Conservation (phyloP, 2,797 vertebrate genomes). For the Erethizon dorsatum region DNA sequence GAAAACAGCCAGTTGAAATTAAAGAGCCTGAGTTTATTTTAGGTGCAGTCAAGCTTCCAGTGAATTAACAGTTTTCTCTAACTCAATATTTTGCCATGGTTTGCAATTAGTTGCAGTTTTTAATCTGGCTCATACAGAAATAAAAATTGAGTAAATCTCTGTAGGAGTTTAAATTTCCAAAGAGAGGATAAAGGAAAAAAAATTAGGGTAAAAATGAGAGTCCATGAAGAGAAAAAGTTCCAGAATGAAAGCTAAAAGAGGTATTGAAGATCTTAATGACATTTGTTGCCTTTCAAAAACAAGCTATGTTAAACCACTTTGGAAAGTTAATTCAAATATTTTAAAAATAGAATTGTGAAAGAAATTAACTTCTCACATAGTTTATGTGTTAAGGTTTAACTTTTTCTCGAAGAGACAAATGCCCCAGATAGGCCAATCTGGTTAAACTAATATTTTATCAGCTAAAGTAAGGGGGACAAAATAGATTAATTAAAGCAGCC, state of each 20-base stretch:
- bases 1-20: constrained; percentile 53
- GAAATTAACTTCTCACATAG: constrained; percentile 15
- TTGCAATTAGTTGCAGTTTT: constrained; percentile 55
- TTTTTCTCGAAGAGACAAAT: constrained; percentile 47
- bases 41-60: constrained; percentile 2
- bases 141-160: constrained; percentile 31
- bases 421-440: neutral
- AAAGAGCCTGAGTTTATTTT: constrained; percentile 27
- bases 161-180: constrained; percentile 33
- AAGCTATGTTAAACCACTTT: constrained; percentile 30
- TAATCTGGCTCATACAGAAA: constrained; percentile 44
- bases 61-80: constrained; percentile 35
- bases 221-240: neutral
- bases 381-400: neutral
- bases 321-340: constrained; percentile 45
- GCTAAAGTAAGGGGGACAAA: neutral
- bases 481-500: neutral
- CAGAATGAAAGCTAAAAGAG: constrained; percentile 42
- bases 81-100: constrained; percentile 45
- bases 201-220: neutral
- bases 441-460: constrained; percentile 40
- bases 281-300: constrained; percentile 15
- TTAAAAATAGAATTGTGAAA: constrained; percentile 40
- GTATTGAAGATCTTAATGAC: constrained; percentile 50
- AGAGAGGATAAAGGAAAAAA: constrained; percentile 12